Percentiles rank a stretch among this genome's conserved stretches.
Evolutionary conservation across 1,140 invertebrate species (phyloP).

Genomic region (Neotoxoptera formosana): DNA sequence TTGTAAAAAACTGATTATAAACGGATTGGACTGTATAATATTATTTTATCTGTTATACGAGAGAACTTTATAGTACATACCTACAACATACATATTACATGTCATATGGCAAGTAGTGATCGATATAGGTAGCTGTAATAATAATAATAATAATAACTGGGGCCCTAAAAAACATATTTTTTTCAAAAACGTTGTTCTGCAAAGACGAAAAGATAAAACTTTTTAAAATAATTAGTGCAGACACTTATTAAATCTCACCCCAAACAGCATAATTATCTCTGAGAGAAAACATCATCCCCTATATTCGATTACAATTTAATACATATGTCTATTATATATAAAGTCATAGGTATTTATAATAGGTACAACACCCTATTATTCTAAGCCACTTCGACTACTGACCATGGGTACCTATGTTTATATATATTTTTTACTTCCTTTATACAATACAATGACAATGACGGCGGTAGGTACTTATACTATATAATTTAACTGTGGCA

Average conservation of each 20-base stretch:
- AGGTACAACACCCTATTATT: background rate
- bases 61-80: background rate
- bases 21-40: background rate
- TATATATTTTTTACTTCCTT: slow-evolving; percentile 1
- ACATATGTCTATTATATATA: background rate
- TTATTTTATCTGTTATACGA: background rate
- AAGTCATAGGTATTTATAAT: background rate
- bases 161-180: background rate
- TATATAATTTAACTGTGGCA: background rate
- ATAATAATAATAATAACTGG: background rate
- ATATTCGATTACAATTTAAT: background rate
- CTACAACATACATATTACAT: background rate
- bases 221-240: background rate
- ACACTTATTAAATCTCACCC: background rate
- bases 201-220: background rate
- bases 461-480: background rate
- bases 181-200: background rate
- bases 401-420: background rate
- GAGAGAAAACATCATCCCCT: background rate
- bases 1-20: background rate
- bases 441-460: background rate
- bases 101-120: background rate
- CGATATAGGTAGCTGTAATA: background rate
- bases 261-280: background rate
- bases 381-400: background rate